These are phyloP conservation scores for Chrysogorgia sp. DNA, from an alignment of 92 coral and sea anemone genomes.

Conservation along the genomic window DNA sequence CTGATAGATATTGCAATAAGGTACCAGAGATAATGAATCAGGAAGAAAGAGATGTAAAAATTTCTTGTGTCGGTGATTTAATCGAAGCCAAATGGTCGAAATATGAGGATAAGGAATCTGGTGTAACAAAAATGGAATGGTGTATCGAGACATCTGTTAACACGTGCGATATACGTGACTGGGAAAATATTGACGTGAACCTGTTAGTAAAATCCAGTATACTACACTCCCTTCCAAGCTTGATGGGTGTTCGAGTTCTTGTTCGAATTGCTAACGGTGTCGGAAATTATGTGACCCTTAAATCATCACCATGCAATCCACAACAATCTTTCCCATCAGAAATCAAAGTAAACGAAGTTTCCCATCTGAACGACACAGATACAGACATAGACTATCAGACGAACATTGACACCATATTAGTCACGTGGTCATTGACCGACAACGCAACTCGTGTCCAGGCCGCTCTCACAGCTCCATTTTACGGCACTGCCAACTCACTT, in stretches of 20 bases:
- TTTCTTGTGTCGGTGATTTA: conserved; percentile 13
- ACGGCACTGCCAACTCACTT: conserved; percentile 51
- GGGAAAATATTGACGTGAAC: conserved; percentile 4
- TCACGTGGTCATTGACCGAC: conserved; percentile 71
- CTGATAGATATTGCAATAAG: neutral
- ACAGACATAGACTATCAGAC: conserved; percentile 89
- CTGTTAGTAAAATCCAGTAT: conserved; percentile 16
- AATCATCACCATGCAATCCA: conserved; percentile 12
- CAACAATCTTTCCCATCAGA: conserved; percentile 48
- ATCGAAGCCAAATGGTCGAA: conserved; percentile 78
- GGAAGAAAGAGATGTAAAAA: neutral
- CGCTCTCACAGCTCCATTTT: conserved; percentile 69
- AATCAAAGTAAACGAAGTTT: conserved; percentile 47
- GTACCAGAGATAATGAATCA: neutral
- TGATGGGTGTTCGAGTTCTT: conserved; percentile 6
- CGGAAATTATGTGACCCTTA: neutral
- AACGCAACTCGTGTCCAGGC: conserved; percentile 77
- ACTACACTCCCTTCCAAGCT: conserved; percentile 20
- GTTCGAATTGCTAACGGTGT: conserved; percentile 29
- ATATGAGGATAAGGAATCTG: conserved; percentile 84
- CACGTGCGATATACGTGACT: conserved; percentile 67
- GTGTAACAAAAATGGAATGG: conserved; percentile 73
- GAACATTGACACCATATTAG: conserved; percentile 66
- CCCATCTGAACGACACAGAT: conserved; percentile 37
- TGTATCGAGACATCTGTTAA: conserved; percentile 79